These are phyloP conservation scores for Ostrea edulis DNA, from an alignment of 1,140 invertebrate genomes.

Conservation along the genomic window DNA sequence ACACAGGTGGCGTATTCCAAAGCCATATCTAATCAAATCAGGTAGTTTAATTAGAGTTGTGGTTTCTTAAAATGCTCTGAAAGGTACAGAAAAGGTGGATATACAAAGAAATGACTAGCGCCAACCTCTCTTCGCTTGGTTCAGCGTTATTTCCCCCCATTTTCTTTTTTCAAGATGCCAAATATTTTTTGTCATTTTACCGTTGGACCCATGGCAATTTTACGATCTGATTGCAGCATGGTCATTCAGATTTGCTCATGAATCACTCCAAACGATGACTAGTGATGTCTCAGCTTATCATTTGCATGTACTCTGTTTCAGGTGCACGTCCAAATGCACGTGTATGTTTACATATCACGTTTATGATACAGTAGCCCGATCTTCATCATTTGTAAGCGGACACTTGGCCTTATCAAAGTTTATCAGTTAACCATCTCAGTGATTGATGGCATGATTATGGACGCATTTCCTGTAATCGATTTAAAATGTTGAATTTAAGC, in stretches of 20 bases:
- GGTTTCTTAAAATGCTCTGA: too few relatives aligned
- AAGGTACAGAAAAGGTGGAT: too few relatives aligned
- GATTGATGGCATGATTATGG: neutral
- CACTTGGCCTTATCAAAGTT: neutral
- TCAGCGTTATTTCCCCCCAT: neutral
- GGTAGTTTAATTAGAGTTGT: too few relatives aligned
- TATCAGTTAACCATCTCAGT: neutral
- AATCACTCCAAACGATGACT: slow-evolving; percentile 3
- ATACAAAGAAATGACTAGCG: too few relatives aligned
- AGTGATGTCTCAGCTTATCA: neutral
- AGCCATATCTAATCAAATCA: too few relatives aligned
- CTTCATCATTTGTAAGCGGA: slow-evolving; percentile 24
- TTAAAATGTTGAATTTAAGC: neutral
- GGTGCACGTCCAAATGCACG: slow-evolving; percentile 35
- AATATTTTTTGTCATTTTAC: neutral
- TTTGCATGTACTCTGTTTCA: slow-evolving; percentile 8
- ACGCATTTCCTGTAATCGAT: neutral
- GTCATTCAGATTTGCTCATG: neutral
- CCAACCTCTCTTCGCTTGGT: too few relatives aligned
- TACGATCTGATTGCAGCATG: neutral
- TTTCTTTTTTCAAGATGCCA: neutral
- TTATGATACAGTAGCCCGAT: neutral
- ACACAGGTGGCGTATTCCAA: too few relatives aligned
- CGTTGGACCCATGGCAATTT: neutral
- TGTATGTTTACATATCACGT: slow-evolving; percentile 27